A percentile compares a stretch with the other conserved stretches of the same genome.
Conservation (phyloP, 1,140 invertebrate species). For the Papilio polytes region DNA sequence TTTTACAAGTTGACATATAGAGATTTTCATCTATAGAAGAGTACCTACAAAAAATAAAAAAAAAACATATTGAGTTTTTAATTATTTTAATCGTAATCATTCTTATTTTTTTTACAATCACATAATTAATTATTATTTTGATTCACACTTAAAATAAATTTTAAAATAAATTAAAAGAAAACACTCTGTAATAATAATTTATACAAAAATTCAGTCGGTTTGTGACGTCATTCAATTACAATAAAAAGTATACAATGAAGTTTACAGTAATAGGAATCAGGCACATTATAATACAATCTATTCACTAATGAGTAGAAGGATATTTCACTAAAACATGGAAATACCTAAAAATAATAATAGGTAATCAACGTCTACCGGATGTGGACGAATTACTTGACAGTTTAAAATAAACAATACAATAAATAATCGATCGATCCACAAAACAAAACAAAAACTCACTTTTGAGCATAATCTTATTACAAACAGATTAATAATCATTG, state of each 20-base stretch:
- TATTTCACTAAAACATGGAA: constrained; percentile 50
- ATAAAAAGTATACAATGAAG: constrained; percentile 79
- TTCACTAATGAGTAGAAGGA: constrained; percentile 66
- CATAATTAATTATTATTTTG: constrained; percentile 81
- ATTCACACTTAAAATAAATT: constrained; percentile 81
- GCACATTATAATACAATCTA: constrained; percentile 74
- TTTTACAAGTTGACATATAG: no score
- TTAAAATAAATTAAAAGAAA: constrained; percentile 83
- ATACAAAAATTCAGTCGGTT: constrained; percentile 81
- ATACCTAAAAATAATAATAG: constrained; percentile 48
- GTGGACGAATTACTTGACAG: constrained; percentile 61
- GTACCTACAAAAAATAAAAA: constrained; percentile 40
- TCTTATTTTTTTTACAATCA: constrained; percentile 81
- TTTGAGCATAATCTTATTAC: constrained; percentile 75
- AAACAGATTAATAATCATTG: constrained; percentile 67
- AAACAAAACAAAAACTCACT: constrained; percentile 71
- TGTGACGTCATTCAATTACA: constrained; percentile 80
- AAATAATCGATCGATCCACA: constrained; percentile 56
- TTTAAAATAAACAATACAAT: constrained; percentile 52
- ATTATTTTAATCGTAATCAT: constrained; percentile 76
- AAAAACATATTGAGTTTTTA: constrained; percentile 46
- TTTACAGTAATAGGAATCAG: constrained; percentile 82
- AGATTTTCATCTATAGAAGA: no score
- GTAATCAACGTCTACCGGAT: constrained; percentile 50
- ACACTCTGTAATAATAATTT: constrained; percentile 79